Conservation (phyloP, 2,113 vertebrate species). For the Onychostoma macrolepis region DNA sequence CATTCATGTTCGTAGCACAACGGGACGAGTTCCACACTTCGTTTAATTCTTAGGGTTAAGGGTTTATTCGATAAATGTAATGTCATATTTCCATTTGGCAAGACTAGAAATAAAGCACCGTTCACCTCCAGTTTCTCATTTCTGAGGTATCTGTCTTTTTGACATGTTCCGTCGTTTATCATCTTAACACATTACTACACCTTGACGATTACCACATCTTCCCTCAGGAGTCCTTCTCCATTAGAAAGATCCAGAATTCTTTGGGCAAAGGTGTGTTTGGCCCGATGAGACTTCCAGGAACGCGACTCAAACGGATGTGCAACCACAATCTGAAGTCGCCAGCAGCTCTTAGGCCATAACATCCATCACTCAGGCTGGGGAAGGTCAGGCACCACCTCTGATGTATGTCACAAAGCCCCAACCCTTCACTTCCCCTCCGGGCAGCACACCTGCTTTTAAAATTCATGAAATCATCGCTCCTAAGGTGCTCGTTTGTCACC, state of each 20-base stretch:
- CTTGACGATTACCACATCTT: slow-evolving; percentile 22
- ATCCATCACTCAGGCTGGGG: slow-evolving; percentile 33
- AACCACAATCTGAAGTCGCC: slow-evolving; percentile 20
- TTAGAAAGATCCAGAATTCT: slow-evolving; percentile 13
- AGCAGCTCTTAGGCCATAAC: not conserved
- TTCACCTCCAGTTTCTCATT: slow-evolving; percentile 12
- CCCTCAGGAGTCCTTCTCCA: not conserved
- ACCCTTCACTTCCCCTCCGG: slow-evolving; percentile 43
- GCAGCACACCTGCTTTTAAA: slow-evolving; percentile 57
- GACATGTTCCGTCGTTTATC: not conserved
- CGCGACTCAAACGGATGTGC: slow-evolving; percentile 3
- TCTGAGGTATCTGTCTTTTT: slow-evolving; percentile 14
- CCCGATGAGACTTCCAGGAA: slow-evolving; percentile 19
- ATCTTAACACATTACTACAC: slow-evolving; percentile 10
- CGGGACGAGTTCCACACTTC: not conserved
- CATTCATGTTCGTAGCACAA: not conserved
- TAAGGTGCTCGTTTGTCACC: slow-evolving; percentile 54
- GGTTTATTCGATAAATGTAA: not conserved
- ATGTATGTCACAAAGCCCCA: slow-evolving; percentile 40
- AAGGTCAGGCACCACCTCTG: slow-evolving; percentile 51
- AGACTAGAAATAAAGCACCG: slow-evolving; percentile 16
- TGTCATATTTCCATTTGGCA: not conserved
- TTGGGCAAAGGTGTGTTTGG: not conserved
- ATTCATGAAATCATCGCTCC: slow-evolving; percentile 59
- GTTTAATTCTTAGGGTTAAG: not conserved